phyloP scores from a whole-genome alignment of 2,888 invertebrate species.

The Chrysodeixis includens region DNA sequence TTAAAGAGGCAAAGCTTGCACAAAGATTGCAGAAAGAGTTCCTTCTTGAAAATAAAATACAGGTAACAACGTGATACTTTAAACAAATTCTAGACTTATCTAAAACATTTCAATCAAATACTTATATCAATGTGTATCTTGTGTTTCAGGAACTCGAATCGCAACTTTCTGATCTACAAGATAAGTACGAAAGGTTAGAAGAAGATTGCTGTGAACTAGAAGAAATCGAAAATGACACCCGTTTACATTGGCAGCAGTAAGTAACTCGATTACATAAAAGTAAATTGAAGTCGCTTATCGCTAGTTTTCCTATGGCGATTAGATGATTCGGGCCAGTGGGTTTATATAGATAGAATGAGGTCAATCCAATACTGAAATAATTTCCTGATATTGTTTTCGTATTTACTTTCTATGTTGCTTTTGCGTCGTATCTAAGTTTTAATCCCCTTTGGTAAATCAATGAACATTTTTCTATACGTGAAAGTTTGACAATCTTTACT shows the following conservation, averaged over 20 bases:
- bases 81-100: neutral
- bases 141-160: constrained; percentile 84
- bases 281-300: constrained; percentile 19
- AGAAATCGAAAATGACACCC: constrained; percentile 93
- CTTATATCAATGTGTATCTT: constrained; percentile 12
- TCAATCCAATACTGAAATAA: neutral
- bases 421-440: neutral
- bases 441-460: too few relatives aligned
- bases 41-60: constrained; percentile 85
- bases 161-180: constrained; percentile 89
- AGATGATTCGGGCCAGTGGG: neutral
- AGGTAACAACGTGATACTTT: constrained; percentile 63
- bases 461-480: too few relatives aligned
- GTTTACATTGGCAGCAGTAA: constrained; percentile 90
- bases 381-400: neutral
- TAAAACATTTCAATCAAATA: neutral
- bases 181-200: constrained; percentile 91
- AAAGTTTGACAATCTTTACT: too few relatives aligned
- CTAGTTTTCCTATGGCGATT: neutral
- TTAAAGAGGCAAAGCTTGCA: constrained; percentile 89
- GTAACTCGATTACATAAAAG: constrained; percentile 53
- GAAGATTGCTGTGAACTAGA: constrained; percentile 93
- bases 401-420: neutral
- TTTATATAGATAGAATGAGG: neutral
- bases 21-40: constrained; percentile 91